Base-by-base conservation (phyloP, 2,113 vertebrate species). In the Triplophysa dalaica region DNA sequence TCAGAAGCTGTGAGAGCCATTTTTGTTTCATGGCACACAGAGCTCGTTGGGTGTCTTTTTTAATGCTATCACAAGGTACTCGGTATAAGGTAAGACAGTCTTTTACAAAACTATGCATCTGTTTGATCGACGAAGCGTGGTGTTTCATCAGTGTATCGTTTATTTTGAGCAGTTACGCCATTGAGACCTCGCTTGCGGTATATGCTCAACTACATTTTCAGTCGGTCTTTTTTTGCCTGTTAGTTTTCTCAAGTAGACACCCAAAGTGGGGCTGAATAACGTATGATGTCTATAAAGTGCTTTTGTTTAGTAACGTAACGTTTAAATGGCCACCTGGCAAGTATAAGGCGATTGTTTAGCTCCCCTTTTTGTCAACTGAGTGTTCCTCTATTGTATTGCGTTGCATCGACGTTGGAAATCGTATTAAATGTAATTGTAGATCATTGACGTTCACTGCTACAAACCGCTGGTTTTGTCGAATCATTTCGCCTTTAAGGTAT, bases 1-100 rank as follows among this genome's bases (percentile, higher is more conserved):
- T 76, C 60, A 21, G 56, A 63, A 16, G 58, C 68, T 67, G 50
- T n/a, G 67, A 82, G 83, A 82, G 83, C 83, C 83, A 85, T 85
- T 85, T 85, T 85, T 85, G 83, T 85, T 85, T 82, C 80, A 79
- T 80, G 83, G 69, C 83, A 64, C 80, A 69, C 61, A 43, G 75
- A 72, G 77, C 77, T 50, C 73, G 50, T 50, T 38, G 11, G 64
- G 56, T 52, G 22, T 52, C 26, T 8, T 70, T 24, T 79, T 79
- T 62, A 75, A 77, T 77, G 80, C 77, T 70, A 38, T 43, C 75
- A 24, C 24, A 77, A 54, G 26, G 50, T 61, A 75, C 65, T 76
- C 72, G 24, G 77, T 63, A 69, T 10, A 65, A 72, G 83, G 83
- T 85, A 84, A 79, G 80, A 21, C 33, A 13, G 60, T 70, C 24